Base-by-base conservation (phyloP, 1,140 invertebrate species). In the Wasmannia auropunctata region DNA sequence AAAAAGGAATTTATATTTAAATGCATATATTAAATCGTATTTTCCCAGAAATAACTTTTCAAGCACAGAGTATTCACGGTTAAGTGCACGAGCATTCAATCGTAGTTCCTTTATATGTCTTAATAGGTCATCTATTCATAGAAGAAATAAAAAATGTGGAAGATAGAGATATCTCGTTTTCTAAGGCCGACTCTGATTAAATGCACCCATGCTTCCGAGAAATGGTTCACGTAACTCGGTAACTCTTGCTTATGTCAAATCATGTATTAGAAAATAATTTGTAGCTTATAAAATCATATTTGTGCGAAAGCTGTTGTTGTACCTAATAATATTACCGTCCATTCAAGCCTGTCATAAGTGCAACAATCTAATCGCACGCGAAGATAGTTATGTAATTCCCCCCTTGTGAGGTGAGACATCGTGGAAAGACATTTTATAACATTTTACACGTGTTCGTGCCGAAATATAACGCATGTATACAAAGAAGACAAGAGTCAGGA, bases 201-300 rank as follows among this genome's bases (percentile, higher is more conserved):
- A 25, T 51, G 22, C 14, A 49, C 2, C 7, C 22, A 11, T 40
- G 34, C 5, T 19, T 67, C 46, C 10, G 19, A 60, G 75, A 77
- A 46, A 25, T 31, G 31, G 8, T 34, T 58, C 34, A 25, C 72
- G 72, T 25, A 75, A 74, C 51, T 58, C 54, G 54, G 54, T 60
- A n/a, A 40, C 62, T 79, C 40, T 46, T 31, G 25, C 40, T 63
- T 40, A 51, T 37, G 22, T 79, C 16, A 25, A 65, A 79, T 79
- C 43, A 16, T 37, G 11, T 5, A 51, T 34, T 8, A 28, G n/a
- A 51, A 8, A 51, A 51, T 67, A 79, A 79, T 65, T 63, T 79
- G 31, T 25, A 49, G 28, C n/a, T 10, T 2, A 34, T 65, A 22
- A 77, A 65, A 51, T 54, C 14, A 63, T 75, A 56, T 76, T 60